These are phyloP conservation scores for Manis javanica DNA, from an alignment of 2,797 vertebrate species.

Conservation along the genomic window DNA sequence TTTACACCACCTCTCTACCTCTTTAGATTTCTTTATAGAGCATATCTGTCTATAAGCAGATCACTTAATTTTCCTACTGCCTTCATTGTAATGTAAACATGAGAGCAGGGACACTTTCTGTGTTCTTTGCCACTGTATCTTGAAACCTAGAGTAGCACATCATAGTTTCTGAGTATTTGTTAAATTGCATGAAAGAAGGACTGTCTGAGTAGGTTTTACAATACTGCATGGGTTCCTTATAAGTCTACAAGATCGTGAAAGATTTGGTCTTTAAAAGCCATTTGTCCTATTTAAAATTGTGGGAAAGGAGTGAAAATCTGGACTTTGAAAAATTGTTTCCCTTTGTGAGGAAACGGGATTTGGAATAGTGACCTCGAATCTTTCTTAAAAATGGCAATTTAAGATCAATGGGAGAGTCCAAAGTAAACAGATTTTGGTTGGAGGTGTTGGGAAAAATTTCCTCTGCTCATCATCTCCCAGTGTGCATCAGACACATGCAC, in stretches of 20 bases:
- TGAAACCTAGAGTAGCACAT: not conserved
- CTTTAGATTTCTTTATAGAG: not conserved
- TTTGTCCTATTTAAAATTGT: constrained; percentile 1
- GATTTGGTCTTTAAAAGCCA: not conserved
- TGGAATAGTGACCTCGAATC: not conserved
- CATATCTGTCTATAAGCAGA: not conserved
- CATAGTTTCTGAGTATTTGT: not conserved
- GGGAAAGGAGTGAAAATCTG: not conserved
- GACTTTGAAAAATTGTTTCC: not conserved
- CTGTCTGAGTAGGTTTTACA: not conserved
- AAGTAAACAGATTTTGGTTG: not conserved
- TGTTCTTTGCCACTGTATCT: not conserved
- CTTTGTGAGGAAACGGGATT: not conserved
- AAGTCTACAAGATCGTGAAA: not conserved
- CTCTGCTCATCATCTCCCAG: not conserved
- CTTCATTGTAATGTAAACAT: not conserved
- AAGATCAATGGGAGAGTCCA: not conserved
- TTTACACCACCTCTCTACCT: not conserved
- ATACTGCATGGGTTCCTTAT: not conserved
- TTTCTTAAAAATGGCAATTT: not conserved
- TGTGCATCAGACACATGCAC: not conserved
- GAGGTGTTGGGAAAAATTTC: not conserved
- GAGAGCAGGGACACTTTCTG: not conserved
- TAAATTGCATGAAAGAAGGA: not conserved
- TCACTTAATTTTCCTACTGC: not conserved